Percentiles rank a stretch among this genome's conserved stretches.
phyloP scores from a whole-genome alignment of 2,888 invertebrate species.

The Drosophila kuntzei region DNA sequence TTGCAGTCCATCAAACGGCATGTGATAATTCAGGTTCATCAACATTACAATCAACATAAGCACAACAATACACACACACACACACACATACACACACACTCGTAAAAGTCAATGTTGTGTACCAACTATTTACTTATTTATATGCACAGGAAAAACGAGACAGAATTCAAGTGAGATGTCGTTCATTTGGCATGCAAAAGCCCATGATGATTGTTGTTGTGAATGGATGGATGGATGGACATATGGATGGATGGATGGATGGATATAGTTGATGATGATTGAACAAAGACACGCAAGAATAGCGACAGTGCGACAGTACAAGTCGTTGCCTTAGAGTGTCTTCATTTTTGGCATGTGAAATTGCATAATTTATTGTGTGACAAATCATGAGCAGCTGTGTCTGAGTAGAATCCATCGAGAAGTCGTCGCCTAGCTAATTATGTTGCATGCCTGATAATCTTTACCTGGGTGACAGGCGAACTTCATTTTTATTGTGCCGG shows the following conservation, averaged over 20 bases:
- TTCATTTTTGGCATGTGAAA: conserved; percentile 75
- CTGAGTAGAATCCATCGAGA: conserved; percentile 20
- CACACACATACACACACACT: conserved; percentile 18
- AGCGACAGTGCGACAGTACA: conserved; percentile 44
- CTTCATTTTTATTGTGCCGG: conserved; percentile 21
- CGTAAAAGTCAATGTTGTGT: conserved; percentile 71
- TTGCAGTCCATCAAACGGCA: conserved; percentile 76
- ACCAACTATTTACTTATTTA: conserved; percentile 75
- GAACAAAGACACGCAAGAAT: conserved; percentile 74
- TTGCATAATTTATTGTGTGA: conserved; percentile 81
- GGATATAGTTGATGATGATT: conserved; percentile 69
- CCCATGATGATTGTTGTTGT: conserved; percentile 22
- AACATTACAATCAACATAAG: conserved; percentile 72
- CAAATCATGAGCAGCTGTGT: conserved; percentile 67
- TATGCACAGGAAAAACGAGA: conserved; percentile 34
- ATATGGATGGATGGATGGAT: conserved; percentile 19
- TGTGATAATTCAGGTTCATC: conserved; percentile 82
- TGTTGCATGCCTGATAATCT: conserved; percentile 48
- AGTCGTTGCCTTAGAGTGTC: conserved; percentile 50
- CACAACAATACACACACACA: conserved; percentile 41
- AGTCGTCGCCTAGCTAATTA: conserved; percentile 59
- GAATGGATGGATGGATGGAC: conserved; percentile 10
- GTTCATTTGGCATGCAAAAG: conserved; percentile 70
- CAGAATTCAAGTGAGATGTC: conserved; percentile 41
- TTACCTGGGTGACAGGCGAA: conserved; percentile 44